A percentile compares a stretch with the other conserved stretches of the same genome.
These are phyloP conservation scores for Eospalax fontanierii DNA, from an alignment of 2,797 vertebrate species.

Conservation along the genomic window DNA sequence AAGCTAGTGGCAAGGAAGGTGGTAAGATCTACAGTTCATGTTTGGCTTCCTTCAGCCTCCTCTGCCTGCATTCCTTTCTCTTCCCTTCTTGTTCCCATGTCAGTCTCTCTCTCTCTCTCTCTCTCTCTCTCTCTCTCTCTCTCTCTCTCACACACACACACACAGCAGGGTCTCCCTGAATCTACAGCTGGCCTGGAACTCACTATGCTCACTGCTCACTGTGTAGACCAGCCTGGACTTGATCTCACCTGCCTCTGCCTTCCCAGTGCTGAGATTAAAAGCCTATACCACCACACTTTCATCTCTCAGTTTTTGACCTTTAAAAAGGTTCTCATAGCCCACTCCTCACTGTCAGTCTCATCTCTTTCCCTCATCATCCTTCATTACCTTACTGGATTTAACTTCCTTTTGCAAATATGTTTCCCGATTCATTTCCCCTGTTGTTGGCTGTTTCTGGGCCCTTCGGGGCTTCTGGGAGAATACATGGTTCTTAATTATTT, in stretches of 20 bases:
- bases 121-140: no score
- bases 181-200: no score
- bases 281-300: no score
- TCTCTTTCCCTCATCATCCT: neutral
- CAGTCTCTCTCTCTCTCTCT: no score
- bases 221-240: no score
- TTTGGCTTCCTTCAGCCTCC: neutral
- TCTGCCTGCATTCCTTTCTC: neutral
- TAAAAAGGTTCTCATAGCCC: neutral
- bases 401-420: neutral
- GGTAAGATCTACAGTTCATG: rapidly evolving
- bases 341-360: neutral
- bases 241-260: no score
- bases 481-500: slow-evolving; percentile 86
- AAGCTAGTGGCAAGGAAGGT: neutral
- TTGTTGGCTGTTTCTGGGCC: slow-evolving; percentile 40
- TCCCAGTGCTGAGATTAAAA: neutral
- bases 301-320: no score
- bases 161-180: no score
- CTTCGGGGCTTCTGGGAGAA: slow-evolving; percentile 82
- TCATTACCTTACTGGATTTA: neutral
- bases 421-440: neutral
- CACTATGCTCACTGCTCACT: no score
- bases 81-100: neutral
- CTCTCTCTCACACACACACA: no score